phyloP scores from a whole-genome alignment of 2,888 invertebrate species.

The Spodoptera littoralis region DNA sequence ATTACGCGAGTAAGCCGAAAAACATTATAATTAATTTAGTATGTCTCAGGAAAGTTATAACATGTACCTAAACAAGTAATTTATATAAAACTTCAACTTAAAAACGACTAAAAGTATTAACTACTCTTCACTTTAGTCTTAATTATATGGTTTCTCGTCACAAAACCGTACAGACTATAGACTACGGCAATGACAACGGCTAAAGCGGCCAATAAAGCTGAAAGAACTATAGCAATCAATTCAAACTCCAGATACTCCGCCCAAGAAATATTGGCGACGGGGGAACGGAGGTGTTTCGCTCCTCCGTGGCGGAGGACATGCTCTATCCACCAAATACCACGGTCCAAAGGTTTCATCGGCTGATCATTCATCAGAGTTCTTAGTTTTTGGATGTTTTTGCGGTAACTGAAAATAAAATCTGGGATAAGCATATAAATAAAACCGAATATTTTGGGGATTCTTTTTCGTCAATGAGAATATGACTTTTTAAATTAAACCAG shows the following conservation, averaged over 20 bases:
- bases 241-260: conserved; percentile 60
- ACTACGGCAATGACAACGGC: not conserved
- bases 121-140: conserved; percentile 21
- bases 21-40: too few relatives aligned
- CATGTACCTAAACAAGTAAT: too few relatives aligned
- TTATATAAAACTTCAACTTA: too few relatives aligned
- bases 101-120: not conserved
- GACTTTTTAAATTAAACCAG: too few relatives aligned
- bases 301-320: conserved; percentile 74
- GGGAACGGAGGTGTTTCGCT: conserved; percentile 73
- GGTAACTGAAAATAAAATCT: conserved; percentile 17
- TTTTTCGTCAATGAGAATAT: too few relatives aligned
- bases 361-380: conserved; percentile 70
- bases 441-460: too few relatives aligned
- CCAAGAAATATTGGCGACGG: conserved; percentile 64
- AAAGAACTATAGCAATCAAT: conserved; percentile 41
- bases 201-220: not conserved
- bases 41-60: too few relatives aligned
- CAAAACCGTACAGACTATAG: conserved; percentile 16
- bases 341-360: conserved; percentile 72
- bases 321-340: conserved; percentile 81
- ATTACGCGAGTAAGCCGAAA: too few relatives aligned
- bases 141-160: conserved; percentile 7
- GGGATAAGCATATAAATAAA: not conserved
- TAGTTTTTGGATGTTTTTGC: conserved; percentile 58